Evolutionary conservation across 2,888 invertebrate genomes (phyloP).

Genomic region (Drosophila differens): DNA sequence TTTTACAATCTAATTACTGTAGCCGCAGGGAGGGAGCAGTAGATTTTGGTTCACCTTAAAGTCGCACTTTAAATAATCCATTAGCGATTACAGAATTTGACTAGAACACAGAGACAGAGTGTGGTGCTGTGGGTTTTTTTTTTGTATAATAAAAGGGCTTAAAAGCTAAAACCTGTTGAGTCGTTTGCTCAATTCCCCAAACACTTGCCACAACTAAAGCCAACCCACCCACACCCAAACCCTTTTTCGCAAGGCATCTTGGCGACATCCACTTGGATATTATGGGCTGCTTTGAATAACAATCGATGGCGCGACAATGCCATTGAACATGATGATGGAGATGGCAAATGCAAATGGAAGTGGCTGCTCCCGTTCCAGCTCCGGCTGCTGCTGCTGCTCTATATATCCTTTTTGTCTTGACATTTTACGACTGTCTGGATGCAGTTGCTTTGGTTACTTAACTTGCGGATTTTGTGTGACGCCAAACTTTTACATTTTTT

Average conservation of each 20-base stretch:
- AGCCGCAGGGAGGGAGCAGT: slow-evolving; percentile 7
- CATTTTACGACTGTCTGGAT: slow-evolving; percentile 72
- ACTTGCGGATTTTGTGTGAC: slow-evolving; percentile 36
- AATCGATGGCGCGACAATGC: slow-evolving; percentile 76
- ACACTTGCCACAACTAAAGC: slow-evolving; percentile 83
- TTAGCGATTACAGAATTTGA: slow-evolving; percentile 66
- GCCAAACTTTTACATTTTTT: not conserved
- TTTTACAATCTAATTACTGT: slow-evolving; percentile 73
- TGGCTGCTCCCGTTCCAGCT: slow-evolving; percentile 24
- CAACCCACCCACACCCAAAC: slow-evolving; percentile 31
- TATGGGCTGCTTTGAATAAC: slow-evolving; percentile 79
- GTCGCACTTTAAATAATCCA: slow-evolving; percentile 77
- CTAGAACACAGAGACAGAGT: slow-evolving; percentile 30
- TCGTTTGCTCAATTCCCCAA: slow-evolving; percentile 84
- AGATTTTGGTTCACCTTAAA: slow-evolving; percentile 53
- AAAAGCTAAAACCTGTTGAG: slow-evolving; percentile 86
- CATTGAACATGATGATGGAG: slow-evolving; percentile 57
- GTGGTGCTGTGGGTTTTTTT: slow-evolving; percentile 11
- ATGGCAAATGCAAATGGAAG: slow-evolving; percentile 54
- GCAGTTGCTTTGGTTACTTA: slow-evolving; percentile 47
- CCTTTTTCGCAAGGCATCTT: slow-evolving; percentile 41
- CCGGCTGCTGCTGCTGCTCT: not conserved
- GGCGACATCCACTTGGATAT: slow-evolving; percentile 61
- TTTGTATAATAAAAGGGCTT: slow-evolving; percentile 59
- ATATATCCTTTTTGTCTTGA: slow-evolving; percentile 50